Base-by-base conservation (phyloP, 1,140 invertebrate species). In the Pachyrhynchus sulphureomaculatus region DNA sequence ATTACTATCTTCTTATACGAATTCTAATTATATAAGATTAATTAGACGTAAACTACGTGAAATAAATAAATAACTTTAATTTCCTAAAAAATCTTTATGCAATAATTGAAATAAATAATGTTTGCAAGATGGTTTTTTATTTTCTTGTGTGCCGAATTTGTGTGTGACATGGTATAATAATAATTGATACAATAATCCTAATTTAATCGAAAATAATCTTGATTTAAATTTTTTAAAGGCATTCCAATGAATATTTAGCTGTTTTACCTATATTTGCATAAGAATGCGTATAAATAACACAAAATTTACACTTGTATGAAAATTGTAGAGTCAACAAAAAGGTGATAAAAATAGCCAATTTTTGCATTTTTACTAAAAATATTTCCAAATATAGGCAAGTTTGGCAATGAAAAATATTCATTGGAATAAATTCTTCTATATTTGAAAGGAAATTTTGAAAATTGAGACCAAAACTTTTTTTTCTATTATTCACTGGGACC, bases 281-380 rank as follows among this genome's bases (percentile, higher is more conserved):
- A 21, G 21, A 12, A 42, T 42, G 17, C 18, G 9, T 42, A 12
- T 4, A 42, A 12, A 42, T 10, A 9, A 20, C 17, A 42, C n/a
- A 42, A 42, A 42, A 42, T 42, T 42, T 42, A 42, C 39, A 42
- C 39, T 21, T 42, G 21, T 18, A 42, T 42, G 18, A 9, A 42
- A 42, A 42, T 42, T 42, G 39, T 6, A 21, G 18, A 20, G 17
- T 18, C 17, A 42, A 42, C 39, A 42, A 18, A 18, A 21, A 42
- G 26, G 39, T 42, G 39, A 6, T 42, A 42, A 42, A 42, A 42
- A 42, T 42, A 42, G 39, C 6, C 12, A 4, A 8, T 5, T 41
- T 15, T 12, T 4, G 4, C 12, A 15, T 36, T 4, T 36, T 37
- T n/a, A 37, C 17, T 37, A 37, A 37, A 37, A 37, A 37, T 18